Conservation (phyloP, 1,140 invertebrate genomes). For the Lucilia sericata region DNA sequence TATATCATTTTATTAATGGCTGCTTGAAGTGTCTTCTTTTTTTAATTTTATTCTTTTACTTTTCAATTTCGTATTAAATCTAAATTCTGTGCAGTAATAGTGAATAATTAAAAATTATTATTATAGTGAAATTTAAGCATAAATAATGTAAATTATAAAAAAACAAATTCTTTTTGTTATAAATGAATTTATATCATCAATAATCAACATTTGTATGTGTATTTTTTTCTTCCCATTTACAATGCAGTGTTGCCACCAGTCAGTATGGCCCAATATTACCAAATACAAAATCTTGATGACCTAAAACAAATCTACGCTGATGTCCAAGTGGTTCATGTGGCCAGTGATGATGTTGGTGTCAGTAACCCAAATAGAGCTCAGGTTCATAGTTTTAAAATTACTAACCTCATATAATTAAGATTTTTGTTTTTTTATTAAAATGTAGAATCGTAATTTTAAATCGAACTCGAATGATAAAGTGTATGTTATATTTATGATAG, state of each 20-base stretch:
- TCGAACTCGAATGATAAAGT: too few species aligned
- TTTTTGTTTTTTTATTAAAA: not conserved
- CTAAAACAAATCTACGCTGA: constrained; percentile 46
- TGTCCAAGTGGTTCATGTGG: constrained; percentile 64
- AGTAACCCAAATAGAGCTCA: constrained; percentile 51
- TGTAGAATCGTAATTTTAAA: too few species aligned
- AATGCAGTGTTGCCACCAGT: constrained; percentile 39
- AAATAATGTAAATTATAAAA: not conserved
- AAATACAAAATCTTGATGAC: constrained; percentile 49
- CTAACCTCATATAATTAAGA: not conserved
- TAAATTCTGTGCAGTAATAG: not conserved
- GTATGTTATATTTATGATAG: too few species aligned
- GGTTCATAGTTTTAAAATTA: constrained; percentile 43
- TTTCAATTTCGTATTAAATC: not conserved
- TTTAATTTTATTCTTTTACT: not conserved
- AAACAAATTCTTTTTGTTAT: not conserved
- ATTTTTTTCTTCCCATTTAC: constrained; percentile 33
- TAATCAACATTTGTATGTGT: constrained; percentile 2
- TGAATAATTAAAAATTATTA: not conserved
- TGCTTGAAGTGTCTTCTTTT: not conserved
- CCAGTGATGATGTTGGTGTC: constrained; percentile 62
- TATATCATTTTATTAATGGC: constrained; percentile 7
- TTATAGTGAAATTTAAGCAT: not conserved
- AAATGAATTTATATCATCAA: constrained; percentile 21
- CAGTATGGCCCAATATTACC: constrained; percentile 50